Percentiles rank a stretch among this genome's conserved stretches.
Evolutionary conservation across 2,797 vertebrate species (phyloP).

Genomic region (Numenius phaeopus): DNA sequence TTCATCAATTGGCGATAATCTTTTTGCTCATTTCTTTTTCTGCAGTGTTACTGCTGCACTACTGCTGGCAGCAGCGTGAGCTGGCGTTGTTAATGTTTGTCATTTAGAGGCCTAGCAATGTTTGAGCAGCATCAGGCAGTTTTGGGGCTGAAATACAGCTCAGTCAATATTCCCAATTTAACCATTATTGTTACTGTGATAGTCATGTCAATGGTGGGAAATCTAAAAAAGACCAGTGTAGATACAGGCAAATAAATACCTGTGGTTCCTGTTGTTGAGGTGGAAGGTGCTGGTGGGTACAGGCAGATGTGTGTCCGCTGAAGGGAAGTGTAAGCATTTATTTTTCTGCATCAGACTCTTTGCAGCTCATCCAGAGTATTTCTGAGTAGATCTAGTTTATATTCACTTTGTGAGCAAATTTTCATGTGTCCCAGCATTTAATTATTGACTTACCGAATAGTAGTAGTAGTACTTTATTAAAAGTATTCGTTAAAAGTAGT

Average conservation of each 20-base stretch:
- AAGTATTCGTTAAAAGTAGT: neutral
- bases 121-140: neutral
- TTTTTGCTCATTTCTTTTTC: neutral
- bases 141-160: neutral
- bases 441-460: neutral
- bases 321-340: neutral
- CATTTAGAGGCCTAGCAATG: neutral
- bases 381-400: neutral
- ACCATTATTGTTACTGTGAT: neutral
- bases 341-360: neutral
- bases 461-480: neutral
- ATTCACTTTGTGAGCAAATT: neutral
- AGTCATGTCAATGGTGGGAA: neutral
- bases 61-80: neutral
- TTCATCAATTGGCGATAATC: neutral
- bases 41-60: neutral
- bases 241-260: neutral
- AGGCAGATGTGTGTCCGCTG: fast-evolving
- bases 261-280: neutral
- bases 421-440: neutral
- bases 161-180: neutral
- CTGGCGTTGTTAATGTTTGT: neutral
- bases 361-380: neutral
- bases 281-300: too few species aligned
- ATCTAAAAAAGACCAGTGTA: neutral